Base-by-base conservation (phyloP, 2,113 vertebrate genomes). In the Perognathus longimembris region DNA sequence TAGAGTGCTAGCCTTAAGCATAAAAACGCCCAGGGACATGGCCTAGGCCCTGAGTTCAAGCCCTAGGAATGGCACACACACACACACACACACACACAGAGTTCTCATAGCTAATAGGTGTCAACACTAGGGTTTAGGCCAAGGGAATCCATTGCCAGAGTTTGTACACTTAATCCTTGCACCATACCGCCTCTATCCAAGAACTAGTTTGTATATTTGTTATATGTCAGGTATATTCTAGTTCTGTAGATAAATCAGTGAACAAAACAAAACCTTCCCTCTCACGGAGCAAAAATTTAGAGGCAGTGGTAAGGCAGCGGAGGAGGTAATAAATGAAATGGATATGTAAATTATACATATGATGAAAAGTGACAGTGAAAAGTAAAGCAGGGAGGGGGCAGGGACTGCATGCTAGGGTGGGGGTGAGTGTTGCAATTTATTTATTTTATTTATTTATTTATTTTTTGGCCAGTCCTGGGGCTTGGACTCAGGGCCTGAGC, bases 151-250 rank as follows among this genome's bases (percentile, higher is more conserved):
- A 3, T 64, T 59, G 32, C 42, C 20, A 84, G 40, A 63, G 7
- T 63, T 70, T 73, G 1, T 54, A 21, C 17, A 15, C 54, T 50
- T 64, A 78, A 80, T 22, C 38, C 50, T 21, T 73, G 6, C 22
- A 8, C 21, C 40, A 15, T 26, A 63, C 45, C 70, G 28, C 22
- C 69, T 88, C n/a, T 84, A 83, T 70, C 42, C 73, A 82, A 81
- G 71, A 80, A 92, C 77, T 32, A 34, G 21, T 91, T 79, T 73
- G 91, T 40, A 81, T 40, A 9, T n/a, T 76, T 76, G 21, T 64
- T 38, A 11, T 57, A 26, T 70, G 50, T 32, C 63, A 24, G 81
- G 32, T 15, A 50, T 57, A 26, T 77, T 83, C 28, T 85, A 81
- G 54, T 40, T 32, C 69, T 50, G 45, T 40, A 45, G 57, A 10